Percentiles rank a stretch among this genome's conserved stretches.
phyloP scores from a whole-genome alignment of 2,888 invertebrate species.

The Cheilosia scutellata region DNA sequence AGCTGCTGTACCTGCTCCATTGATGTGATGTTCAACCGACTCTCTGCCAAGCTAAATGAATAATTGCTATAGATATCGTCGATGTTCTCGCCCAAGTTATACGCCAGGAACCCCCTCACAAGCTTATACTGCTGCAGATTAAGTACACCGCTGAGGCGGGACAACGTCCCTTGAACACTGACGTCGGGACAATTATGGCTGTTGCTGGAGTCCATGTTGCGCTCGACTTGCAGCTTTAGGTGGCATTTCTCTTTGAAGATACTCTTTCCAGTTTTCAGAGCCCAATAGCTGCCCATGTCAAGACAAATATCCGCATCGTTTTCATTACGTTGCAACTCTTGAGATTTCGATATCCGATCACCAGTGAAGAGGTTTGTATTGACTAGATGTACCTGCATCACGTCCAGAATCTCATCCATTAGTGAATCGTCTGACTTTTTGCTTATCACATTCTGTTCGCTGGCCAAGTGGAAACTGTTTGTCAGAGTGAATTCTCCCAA shows the following conservation, averaged over 20 bases:
- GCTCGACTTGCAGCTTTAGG: conserved; percentile 91
- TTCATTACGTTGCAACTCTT: conserved; percentile 72
- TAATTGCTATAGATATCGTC: conserved; percentile 86
- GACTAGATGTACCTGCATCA: conserved; percentile 87
- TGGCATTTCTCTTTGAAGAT: conserved; percentile 93
- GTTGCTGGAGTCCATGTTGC: conserved; percentile 88
- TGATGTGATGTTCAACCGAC: conserved; percentile 81
- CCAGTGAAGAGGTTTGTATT: conserved; percentile 90
- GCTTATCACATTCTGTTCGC: conserved; percentile 82
- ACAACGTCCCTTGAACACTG: conserved; percentile 92
- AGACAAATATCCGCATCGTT: conserved; percentile 77
- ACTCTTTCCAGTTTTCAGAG: conserved; percentile 86
- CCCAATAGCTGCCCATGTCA: conserved; percentile 81
- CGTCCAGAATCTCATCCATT: conserved; percentile 85
- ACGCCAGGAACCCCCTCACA: conserved; percentile 92
- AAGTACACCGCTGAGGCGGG: conserved; percentile 92
- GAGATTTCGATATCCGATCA: conserved; percentile 79
- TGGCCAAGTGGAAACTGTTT: conserved; percentile 90
- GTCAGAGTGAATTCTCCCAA: conserved; percentile 91
- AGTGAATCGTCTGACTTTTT: conserved; percentile 77
- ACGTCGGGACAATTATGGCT: conserved; percentile 90
- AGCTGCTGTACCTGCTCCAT: conserved; percentile 77
- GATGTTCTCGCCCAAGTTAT: conserved; percentile 95
- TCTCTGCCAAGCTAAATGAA: conserved; percentile 79
- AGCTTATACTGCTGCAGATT: conserved; percentile 94